phyloP scores from a whole-genome alignment of 2,888 invertebrate species.

The Megaustenia siamemsis region DNA sequence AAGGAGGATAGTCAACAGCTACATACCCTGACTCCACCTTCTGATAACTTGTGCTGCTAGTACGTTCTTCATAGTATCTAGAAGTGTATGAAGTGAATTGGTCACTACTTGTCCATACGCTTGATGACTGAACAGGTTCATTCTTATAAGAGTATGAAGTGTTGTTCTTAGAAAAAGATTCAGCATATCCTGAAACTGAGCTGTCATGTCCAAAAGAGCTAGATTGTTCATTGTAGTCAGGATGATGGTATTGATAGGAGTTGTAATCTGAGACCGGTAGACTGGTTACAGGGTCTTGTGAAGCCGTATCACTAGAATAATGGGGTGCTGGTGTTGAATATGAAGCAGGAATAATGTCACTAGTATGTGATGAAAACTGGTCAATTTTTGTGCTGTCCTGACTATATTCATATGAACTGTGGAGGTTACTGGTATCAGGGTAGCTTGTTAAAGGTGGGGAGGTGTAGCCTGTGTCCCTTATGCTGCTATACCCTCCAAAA shows the following conservation, averaged over 20 bases:
- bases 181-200: background rate
- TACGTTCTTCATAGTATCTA: background rate
- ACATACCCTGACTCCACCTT: background rate
- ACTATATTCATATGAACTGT: conserved; percentile 7
- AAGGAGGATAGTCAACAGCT: background rate
- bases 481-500: background rate
- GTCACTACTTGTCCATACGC: conserved; percentile 9
- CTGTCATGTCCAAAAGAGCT: background rate
- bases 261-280: conserved; percentile 11
- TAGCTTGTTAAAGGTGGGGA: background rate
- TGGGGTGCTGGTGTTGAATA: background rate
- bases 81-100: conserved; percentile 14
- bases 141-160: conserved; percentile 16
- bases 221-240: background rate
- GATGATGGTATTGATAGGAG: conserved; percentile 10
- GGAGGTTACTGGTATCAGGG: background rate
- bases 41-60: background rate
- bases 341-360: background rate
- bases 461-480: background rate
- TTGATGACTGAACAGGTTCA: background rate
- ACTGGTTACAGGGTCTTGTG: background rate
- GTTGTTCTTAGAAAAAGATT: background rate
- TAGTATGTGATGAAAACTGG: background rate
- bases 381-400: background rate
- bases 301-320: background rate